Base-by-base conservation (phyloP, 2,797 vertebrate species). In the Eptatretus atami region DNA sequence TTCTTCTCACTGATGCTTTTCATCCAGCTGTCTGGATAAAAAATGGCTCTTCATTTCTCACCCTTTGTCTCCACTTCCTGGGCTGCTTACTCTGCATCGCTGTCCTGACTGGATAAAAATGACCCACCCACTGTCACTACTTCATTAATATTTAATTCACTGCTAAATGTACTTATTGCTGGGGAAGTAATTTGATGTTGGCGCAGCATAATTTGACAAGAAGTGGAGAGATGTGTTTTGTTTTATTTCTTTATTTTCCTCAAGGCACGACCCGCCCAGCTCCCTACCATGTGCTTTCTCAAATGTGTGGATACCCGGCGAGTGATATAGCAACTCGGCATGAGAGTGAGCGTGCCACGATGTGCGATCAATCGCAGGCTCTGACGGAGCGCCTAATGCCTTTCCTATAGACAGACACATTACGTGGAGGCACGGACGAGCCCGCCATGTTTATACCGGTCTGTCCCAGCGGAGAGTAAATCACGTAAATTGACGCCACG, bases 321-420 rank as follows among this genome's bases (percentile, higher is more conserved):
- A 44, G 31, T 44, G 31, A 44, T 44, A 44, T 44, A 44, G 31
- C 31, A 44, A 44, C 31, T 44, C 31, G 31, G 31, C 31, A 8
- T 44, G 31, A 44, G 31, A 44, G 31, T 44, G 31, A 44, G 31
- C 31, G 31, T 44, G 31, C 31, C 4, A 44, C 31, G 31, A 44
- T 44, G 31, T 44, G 4, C 31, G 31, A 44, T 44, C 31, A 44
- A 44, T 44, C 31, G 31, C 31, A 8, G 31, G 31, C 31, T 44
- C 31, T 44, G 31, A 44, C 31, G 31, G 31, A 44, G 31, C 71
- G 73, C 73, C 73, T 77, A 75, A 78, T 77, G 76, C 73, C 75
- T 77, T 77, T 77, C 75, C 74, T 77, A 77, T 77, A 77, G 76
- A 78, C 75, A 75, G 72, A 73, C 73, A 74, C 76, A 72, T 75